A percentile compares a stretch with the other conserved stretches of the same genome.
phyloP scores from a whole-genome alignment of 1,140 invertebrate genomes.

The Psilanteris sp. region DNA sequence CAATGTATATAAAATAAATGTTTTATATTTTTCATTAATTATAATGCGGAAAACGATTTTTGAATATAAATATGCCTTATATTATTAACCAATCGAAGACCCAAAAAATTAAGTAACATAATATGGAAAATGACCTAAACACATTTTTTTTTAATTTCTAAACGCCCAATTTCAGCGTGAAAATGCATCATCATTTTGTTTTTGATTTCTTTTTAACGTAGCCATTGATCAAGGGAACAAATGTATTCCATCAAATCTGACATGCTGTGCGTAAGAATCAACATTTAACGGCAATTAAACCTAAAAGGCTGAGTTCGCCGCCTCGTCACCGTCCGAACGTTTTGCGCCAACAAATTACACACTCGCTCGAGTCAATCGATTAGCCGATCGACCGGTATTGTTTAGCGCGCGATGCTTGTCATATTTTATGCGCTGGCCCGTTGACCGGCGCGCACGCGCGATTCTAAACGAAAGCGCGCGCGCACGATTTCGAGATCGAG shows the following conservation, averaged over 20 bases:
- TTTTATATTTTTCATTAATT: too few relatives aligned
- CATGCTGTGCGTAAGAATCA: not conserved
- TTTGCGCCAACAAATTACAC: conserved; percentile 33
- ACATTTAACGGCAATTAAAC: conserved; percentile 1
- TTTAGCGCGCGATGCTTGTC: conserved; percentile 33
- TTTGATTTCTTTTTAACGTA: too few relatives aligned
- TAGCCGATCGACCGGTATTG: conserved; percentile 29
- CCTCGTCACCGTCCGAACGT: not conserved
- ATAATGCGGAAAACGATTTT: too few relatives aligned
- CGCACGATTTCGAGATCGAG: conserved; percentile 42
- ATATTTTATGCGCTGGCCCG: conserved; percentile 24
- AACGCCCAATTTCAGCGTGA: too few relatives aligned
- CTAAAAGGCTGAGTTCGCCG: not conserved
- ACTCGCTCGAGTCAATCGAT: conserved; percentile 12
- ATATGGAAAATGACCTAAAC: too few relatives aligned
- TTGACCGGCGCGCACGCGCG: conserved; percentile 30
- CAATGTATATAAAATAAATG: too few relatives aligned
- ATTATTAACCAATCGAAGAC: too few relatives aligned
- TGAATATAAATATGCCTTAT: too few relatives aligned
- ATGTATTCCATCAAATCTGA: not conserved
- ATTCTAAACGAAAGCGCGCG: conserved; percentile 7
- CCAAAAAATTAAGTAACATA: too few relatives aligned
- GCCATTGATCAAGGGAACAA: not conserved
- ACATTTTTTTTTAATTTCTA: too few relatives aligned
- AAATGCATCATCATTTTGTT: too few relatives aligned